A percentile compares a stretch with the other conserved stretches of the same genome.
Conservation (phyloP, 2,888 invertebrate species). For the Acleris cristana region DNA sequence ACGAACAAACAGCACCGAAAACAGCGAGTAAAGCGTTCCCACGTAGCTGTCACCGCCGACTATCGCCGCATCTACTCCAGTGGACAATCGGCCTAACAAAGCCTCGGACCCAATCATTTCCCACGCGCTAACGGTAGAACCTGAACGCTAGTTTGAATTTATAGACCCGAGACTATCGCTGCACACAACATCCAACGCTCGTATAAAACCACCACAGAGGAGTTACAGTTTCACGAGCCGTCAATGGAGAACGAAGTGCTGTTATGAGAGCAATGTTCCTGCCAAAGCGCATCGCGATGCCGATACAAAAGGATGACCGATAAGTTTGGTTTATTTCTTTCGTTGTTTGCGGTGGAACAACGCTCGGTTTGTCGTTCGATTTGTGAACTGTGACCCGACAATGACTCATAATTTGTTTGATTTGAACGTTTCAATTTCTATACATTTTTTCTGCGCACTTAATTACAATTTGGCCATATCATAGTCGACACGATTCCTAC, state of each 20-base stretch:
- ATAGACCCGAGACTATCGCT: conserved; percentile 68
- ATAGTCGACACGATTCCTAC: no score
- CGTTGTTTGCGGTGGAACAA: conserved; percentile 69
- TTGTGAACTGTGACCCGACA: conserved; percentile 53
- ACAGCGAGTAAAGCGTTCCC: conserved; percentile 68
- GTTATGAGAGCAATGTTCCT: conserved; percentile 38
- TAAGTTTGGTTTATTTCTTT: conserved; percentile 75
- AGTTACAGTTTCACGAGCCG: conserved; percentile 10
- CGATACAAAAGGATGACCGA: conserved; percentile 81
- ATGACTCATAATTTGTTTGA: conserved; percentile 25
- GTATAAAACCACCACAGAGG: conserved; percentile 44
- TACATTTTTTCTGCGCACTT: background rate
- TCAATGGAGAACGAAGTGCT: conserved; percentile 32
- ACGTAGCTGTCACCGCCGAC: conserved; percentile 78
- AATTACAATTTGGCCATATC: no score
- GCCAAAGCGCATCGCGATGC: conserved; percentile 70
- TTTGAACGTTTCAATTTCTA: background rate
- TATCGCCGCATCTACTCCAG: conserved; percentile 80
- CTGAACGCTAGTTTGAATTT: conserved; percentile 76
- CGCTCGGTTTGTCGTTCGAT: conserved; percentile 57
- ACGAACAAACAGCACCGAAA: conserved; percentile 35
- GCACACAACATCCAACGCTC: conserved; percentile 58
- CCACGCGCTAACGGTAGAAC: conserved; percentile 81
- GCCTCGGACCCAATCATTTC: conserved; percentile 79
- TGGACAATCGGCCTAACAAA: conserved; percentile 84